phyloP scores from a whole-genome alignment of 2,797 vertebrate genomes.

The Myiotriccus ornatus region DNA sequence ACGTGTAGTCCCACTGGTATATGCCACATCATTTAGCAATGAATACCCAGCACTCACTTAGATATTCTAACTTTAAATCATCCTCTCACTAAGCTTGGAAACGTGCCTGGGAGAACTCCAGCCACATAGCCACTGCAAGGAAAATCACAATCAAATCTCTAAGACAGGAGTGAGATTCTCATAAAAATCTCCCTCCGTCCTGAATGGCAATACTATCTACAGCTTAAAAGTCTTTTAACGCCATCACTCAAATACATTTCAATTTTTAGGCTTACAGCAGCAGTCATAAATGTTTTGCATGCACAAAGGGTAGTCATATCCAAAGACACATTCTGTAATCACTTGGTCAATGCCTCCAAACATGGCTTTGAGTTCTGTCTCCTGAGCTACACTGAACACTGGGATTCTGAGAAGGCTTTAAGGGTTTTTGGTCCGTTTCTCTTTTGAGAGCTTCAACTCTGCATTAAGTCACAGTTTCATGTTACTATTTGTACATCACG shows the following conservation, averaged over 20 bases:
- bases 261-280: background rate
- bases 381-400: background rate
- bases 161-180: background rate
- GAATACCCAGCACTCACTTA: background rate
- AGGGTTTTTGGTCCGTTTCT: background rate
- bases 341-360: background rate
- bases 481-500: background rate
- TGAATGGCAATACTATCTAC: background rate
- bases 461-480: background rate
- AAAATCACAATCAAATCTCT: background rate
- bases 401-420: background rate
- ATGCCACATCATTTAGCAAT: background rate
- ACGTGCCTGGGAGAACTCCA: background rate
- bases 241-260: background rate
- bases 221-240: background rate
- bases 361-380: background rate
- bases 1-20: background rate
- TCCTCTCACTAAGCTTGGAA: background rate
- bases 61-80: background rate
- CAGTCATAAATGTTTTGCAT: background rate
- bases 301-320: background rate
- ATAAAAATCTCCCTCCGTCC: background rate
- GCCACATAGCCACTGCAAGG: background rate
- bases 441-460: background rate
- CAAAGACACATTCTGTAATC: background rate